Evolutionary conservation across 2,888 invertebrate species (phyloP), one percentile per base, ranked within the genome.

Genomic region (Stegophylla sp.): DNA sequence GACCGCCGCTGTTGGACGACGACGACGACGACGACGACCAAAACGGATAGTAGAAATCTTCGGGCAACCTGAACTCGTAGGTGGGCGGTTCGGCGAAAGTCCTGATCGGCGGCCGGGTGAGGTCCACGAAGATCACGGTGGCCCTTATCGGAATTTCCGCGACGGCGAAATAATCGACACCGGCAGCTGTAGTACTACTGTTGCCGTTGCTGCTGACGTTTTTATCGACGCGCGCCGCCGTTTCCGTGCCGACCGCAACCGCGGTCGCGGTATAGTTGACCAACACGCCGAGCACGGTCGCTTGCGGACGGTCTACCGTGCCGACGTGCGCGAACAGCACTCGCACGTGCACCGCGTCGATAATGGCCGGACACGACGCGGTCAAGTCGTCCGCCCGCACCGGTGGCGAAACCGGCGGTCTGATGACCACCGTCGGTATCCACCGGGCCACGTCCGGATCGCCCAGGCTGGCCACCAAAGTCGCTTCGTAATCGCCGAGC

Each of bases 21-120:
- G 59, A 15, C 13, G 28, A 17, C 3, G 53, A 1, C 17, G 64
- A 23, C 41, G 64, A 53, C 53, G 75, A 75, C 75, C 75, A 84
- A 82, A 91, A 91, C 1, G 93, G 93, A 85, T 92, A 92, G 86
- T 93, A 93, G 86, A 93, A 93, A 86, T 93, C 91, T 83, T 89
- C 88, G 1, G 93, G 92, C 77, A 93, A 87, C 85, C 89, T 88
- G 82, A 92, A 88, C 84, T 91, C 89, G 81, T 92, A 88, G 82
- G 90, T 89, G 23, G 92, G 92, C 82, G 90, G 89, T 81, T 89
- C 89, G 12, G 91, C 91, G 84, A 88, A 88, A 67, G 87, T 86
- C 77, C 87, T 87, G 48, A 87, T 86, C 0, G 89, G 87, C 3
- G 88, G 87, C 56, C 86, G 85, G 0, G 89, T 89, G 7, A 88